Conservation (phyloP, 2,888 invertebrate genomes). For the Leucoma salicis region DNA sequence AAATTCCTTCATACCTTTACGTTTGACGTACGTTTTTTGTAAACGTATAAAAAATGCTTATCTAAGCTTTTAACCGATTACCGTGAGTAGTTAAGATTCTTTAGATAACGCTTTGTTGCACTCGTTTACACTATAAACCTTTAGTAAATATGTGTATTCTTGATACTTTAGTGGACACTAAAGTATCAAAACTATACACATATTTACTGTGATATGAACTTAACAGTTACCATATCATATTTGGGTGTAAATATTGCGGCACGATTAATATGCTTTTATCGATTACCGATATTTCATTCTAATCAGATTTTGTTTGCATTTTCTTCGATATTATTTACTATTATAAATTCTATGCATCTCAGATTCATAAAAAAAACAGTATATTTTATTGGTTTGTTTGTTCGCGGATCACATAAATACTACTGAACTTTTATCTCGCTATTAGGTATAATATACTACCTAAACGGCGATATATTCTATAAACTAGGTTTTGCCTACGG, state of each 20-base stretch:
- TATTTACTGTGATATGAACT: conserved; percentile 5
- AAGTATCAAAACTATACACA: neutral
- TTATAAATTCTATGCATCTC: no score
- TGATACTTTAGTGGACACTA: neutral
- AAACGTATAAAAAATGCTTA: conserved; percentile 23
- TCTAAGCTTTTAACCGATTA: conserved; percentile 37
- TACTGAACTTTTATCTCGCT: no score
- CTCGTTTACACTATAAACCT: conserved; percentile 15
- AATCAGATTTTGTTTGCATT: no score
- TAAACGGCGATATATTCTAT: no score
- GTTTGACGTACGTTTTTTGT: no score
- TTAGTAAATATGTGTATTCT: conserved; percentile 6
- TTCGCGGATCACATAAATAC: no score
- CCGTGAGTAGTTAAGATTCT: conserved; percentile 27
- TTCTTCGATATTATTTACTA: no score
- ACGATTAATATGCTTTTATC: neutral
- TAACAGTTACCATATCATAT: neutral
- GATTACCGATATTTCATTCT: no score
- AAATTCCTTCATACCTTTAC: conserved; percentile 4
- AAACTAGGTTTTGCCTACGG: no score
- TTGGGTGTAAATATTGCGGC: conserved; percentile 15
- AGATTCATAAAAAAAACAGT: no score
- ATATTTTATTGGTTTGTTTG: no score
- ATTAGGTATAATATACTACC: no score
- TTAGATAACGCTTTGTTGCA: conserved; percentile 25